These are phyloP conservation scores for Aegotheles bennettii DNA, from an alignment of 2,113 vertebrate species.

Conservation along the genomic window DNA sequence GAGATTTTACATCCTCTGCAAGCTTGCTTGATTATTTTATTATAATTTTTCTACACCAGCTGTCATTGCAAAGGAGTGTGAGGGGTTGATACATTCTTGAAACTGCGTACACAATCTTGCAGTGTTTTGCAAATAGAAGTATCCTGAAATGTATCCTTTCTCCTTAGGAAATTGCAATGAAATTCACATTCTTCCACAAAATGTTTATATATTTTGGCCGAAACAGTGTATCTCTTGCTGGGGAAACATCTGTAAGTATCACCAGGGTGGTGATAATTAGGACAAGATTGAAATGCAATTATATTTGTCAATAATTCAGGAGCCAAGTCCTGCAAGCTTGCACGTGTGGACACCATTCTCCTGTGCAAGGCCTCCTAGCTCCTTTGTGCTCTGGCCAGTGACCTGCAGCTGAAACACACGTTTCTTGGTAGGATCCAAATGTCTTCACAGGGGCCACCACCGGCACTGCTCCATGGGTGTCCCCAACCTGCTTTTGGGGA, in stretches of 20 bases:
- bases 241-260: not conserved
- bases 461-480: accelerated
- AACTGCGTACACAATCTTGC: not conserved
- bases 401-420: not conserved
- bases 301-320: not conserved
- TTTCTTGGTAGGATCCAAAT: accelerated
- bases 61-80: accelerated
- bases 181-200: not conserved
- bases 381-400: not conserved
- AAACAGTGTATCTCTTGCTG: not conserved
- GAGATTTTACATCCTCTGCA: not conserved
- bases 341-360: accelerated
- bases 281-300: not conserved
- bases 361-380: not conserved
- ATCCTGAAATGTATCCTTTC: not conserved
- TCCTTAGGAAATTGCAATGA: not conserved
- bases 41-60: accelerated
- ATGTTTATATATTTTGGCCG: not conserved
- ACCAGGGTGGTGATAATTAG: not conserved
- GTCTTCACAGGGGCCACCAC: not conserved
- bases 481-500: not conserved
- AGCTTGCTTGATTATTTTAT: not conserved
- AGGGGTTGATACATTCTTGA: too few species aligned
- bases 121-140: not conserved
- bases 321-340: not conserved